Percentiles rank a stretch among this genome's conserved stretches.
phyloP scores from a whole-genome alignment of 2,888 invertebrate genomes.

The Cheilosia scutellata region DNA sequence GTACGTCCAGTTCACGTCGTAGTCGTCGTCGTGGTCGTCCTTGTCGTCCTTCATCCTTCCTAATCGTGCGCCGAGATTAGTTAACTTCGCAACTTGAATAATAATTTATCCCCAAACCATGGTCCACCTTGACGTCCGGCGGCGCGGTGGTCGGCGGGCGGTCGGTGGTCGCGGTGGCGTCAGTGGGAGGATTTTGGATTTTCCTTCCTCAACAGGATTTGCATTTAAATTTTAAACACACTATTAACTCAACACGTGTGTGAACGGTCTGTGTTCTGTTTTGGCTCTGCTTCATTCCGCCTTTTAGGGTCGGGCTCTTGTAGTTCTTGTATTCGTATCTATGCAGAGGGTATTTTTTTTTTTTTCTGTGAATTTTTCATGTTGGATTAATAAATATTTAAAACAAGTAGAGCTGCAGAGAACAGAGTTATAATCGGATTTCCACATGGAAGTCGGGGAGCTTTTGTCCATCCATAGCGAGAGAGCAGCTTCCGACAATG shows the following conservation, averaged over 20 bases:
- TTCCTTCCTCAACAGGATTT: slow-evolving; percentile 58
- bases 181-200: slow-evolving; percentile 5
- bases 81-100: slow-evolving; percentile 67
- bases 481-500: neutral
- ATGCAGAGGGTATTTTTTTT: slow-evolving; percentile 13
- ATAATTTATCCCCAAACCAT: slow-evolving; percentile 48
- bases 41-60: slow-evolving; percentile 51
- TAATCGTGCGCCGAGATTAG: slow-evolving; percentile 67
- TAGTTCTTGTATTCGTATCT: neutral
- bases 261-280: slow-evolving; percentile 12
- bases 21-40: slow-evolving; percentile 42
- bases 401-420: slow-evolving; percentile 51
- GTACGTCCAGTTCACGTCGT: slow-evolving; percentile 32
- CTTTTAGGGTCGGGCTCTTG: slow-evolving; percentile 15
- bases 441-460: slow-evolving; percentile 29
- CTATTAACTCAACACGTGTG: slow-evolving; percentile 74
- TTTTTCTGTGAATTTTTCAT: slow-evolving; percentile 49
- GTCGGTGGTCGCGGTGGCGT: too few relatives aligned
- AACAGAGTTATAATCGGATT: slow-evolving; percentile 71
- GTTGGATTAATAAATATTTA: slow-evolving; percentile 68
- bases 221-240: slow-evolving; percentile 71
- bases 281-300: neutral
- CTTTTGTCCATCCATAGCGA: slow-evolving; percentile 26
- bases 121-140: neutral
- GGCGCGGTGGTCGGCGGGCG: neutral